Evolutionary conservation across 2,797 vertebrate species (phyloP).

Genomic region (Phataginus tricuspis): DNA sequence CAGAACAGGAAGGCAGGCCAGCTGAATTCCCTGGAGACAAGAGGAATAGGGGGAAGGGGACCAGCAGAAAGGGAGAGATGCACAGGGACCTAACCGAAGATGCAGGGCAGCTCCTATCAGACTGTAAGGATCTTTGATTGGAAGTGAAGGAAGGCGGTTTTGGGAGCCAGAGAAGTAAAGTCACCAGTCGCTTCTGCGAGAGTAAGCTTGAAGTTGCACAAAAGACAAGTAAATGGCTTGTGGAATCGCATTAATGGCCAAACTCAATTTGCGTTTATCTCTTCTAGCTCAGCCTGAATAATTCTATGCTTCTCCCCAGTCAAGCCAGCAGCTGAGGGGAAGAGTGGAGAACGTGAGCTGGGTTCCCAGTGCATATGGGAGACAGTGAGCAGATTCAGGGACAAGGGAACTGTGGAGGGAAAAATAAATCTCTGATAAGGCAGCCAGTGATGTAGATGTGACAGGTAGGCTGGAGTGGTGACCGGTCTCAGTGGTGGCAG

Average conservation of each 20-base stretch:
- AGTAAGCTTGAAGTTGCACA: background rate
- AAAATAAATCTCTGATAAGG: background rate
- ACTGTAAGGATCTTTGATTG: background rate
- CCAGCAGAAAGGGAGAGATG: background rate
- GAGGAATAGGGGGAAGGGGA: background rate
- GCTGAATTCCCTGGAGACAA: background rate
- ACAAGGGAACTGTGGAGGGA: background rate
- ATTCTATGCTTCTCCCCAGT: background rate
- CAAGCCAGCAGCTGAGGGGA: background rate
- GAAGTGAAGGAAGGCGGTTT: background rate
- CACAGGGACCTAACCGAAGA: background rate
- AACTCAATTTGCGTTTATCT: background rate
- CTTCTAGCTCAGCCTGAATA: background rate
- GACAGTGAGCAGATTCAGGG: background rate
- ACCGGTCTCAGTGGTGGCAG: background rate
- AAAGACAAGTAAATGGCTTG: background rate
- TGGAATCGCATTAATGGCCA: background rate
- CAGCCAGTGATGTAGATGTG: background rate
- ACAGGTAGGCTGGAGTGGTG: background rate
- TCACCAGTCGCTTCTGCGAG: background rate
- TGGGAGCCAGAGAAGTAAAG: background rate
- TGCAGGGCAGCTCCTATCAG: background rate
- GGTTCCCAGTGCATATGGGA: background rate
- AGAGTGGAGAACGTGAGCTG: background rate
- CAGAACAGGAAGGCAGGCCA: background rate